Evolutionary conservation across 2,113 vertebrate genomes (phyloP).

Genomic region (Craseonycteris thonglongyai): DNA sequence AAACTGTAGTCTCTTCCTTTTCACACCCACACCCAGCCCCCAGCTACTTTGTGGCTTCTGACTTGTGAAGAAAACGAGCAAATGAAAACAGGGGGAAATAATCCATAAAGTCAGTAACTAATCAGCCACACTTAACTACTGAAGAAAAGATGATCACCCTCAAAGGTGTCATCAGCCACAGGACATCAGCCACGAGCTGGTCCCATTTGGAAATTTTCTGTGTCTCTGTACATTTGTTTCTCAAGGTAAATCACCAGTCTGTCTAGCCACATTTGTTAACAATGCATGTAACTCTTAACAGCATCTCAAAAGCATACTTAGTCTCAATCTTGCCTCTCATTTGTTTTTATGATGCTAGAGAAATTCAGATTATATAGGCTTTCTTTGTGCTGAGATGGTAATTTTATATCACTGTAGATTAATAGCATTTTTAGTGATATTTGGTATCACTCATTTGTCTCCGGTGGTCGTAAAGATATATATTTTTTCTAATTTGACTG

Average conservation of each 20-base stretch:
- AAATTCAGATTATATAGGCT: conserved; percentile 77
- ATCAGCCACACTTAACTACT: neutral
- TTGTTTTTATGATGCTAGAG: conserved; percentile 74
- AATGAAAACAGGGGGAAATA: neutral
- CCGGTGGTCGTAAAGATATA: conserved; percentile 68
- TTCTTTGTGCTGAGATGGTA: conserved; percentile 76
- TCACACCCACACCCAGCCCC: neutral
- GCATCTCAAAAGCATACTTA: conserved; percentile 71
- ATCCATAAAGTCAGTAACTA: neutral
- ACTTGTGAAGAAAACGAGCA: conserved; percentile 16
- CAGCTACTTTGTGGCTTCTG: conserved; percentile 9
- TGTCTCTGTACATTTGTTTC: conserved; percentile 56
- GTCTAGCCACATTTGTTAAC: conserved; percentile 63
- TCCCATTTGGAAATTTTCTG: conserved; percentile 57
- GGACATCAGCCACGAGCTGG: neutral
- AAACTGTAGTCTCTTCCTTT: neutral
- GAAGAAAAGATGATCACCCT: conserved; percentile 26
- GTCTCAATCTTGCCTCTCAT: conserved; percentile 71
- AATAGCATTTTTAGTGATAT: conserved; percentile 76
- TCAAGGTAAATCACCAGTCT: conserved; percentile 60
- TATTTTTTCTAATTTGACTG: conserved; percentile 76
- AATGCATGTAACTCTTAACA: conserved; percentile 64
- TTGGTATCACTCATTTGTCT: conserved; percentile 76
- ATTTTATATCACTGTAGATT: conserved; percentile 72
- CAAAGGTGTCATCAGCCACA: conserved; percentile 5